Conservation (phyloP, 2,888 invertebrate genomes). For the Hybos culiciformis region DNA sequence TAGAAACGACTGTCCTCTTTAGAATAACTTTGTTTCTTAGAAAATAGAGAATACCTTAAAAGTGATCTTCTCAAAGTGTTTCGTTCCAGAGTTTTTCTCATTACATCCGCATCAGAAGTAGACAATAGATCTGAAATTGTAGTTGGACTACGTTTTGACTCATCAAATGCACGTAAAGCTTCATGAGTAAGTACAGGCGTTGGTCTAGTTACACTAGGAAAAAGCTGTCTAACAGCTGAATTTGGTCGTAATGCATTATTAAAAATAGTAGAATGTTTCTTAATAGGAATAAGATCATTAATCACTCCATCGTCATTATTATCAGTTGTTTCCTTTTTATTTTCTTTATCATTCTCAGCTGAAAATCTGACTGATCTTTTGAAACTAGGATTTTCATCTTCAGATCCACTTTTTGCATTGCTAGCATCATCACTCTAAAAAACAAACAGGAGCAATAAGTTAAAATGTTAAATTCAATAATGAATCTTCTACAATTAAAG, state of each 20-base stretch:
- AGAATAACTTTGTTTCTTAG: neutral
- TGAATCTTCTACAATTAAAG: too few species aligned
- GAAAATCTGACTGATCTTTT: constrained; percentile 53
- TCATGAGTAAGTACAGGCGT: constrained; percentile 52
- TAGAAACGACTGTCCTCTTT: constrained; percentile 9
- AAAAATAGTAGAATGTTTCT: constrained; percentile 34
- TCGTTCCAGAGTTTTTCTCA: constrained; percentile 64
- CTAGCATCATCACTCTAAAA: constrained; percentile 27
- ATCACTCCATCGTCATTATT: constrained; percentile 28
- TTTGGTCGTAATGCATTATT: constrained; percentile 42
- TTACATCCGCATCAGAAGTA: constrained; percentile 42
- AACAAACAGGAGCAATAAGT: neutral
- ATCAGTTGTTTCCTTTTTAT: constrained; percentile 22
- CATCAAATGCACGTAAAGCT: constrained; percentile 56
- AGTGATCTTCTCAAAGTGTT: constrained; percentile 69
- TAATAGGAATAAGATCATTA: constrained; percentile 33
- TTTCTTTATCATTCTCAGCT: constrained; percentile 35
- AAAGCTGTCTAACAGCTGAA: constrained; percentile 72
- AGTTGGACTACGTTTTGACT: constrained; percentile 43
- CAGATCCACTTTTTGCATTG: constrained; percentile 31
- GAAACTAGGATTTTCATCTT: constrained; percentile 41
- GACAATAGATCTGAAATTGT: constrained; percentile 30
- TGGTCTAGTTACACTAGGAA: constrained; percentile 56
- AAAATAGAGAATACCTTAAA: constrained; percentile 41
- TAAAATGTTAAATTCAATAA: too few species aligned